Evolutionary conservation across 2,888 invertebrate species (phyloP).

Genomic region (Oegoconia quadripuncta): DNA sequence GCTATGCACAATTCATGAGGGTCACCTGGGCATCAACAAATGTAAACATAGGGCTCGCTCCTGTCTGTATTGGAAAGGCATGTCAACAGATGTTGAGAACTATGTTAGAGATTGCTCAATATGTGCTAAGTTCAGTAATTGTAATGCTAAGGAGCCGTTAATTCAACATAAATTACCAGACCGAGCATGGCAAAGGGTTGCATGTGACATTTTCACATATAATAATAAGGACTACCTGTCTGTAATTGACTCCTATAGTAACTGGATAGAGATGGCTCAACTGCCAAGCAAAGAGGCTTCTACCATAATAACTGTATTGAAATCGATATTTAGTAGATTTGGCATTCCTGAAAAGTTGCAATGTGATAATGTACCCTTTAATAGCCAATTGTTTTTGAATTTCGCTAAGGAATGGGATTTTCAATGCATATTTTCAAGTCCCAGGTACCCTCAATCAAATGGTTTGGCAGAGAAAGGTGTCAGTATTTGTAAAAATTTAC

Average conservation of each 20-base stretch:
- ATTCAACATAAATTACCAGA: neutral
- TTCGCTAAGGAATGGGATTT: neutral
- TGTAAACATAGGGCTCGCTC: neutral
- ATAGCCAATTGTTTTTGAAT: neutral
- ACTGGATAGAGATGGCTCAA: neutral
- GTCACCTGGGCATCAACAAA: neutral
- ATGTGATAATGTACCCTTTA: neutral
- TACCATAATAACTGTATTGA: neutral
- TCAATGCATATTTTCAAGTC: neutral
- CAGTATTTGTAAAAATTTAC: neutral
- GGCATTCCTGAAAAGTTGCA: conserved; percentile 1
- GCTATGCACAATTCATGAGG: neutral
- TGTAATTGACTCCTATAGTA: neutral
- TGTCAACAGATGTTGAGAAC: neutral
- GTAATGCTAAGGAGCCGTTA: neutral
- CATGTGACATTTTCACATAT: neutral
- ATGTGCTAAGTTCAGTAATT: neutral
- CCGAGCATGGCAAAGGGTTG: neutral
- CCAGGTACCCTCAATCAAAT: neutral
- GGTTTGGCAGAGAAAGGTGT: neutral
- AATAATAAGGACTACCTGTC: neutral
- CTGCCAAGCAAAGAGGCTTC: neutral
- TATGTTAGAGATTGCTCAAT: neutral
- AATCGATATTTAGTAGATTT: neutral
- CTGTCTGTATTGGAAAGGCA: neutral